Base-by-base conservation (phyloP, 2,797 vertebrate species). In the Pipistrellus kuhlii region DNA sequence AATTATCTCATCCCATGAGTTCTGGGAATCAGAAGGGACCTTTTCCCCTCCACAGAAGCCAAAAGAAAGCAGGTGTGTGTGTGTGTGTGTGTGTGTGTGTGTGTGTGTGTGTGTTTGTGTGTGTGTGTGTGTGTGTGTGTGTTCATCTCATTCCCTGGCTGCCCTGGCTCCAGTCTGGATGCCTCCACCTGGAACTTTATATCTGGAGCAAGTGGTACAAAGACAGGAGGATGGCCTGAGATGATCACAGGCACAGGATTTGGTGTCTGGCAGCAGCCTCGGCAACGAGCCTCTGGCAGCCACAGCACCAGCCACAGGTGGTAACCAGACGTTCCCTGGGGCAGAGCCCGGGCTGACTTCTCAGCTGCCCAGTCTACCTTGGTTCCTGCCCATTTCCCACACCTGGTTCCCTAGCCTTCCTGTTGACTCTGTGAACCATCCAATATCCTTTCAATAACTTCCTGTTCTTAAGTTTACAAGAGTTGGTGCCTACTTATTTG, bases 351-450 rank as follows among this genome's bases (percentile, higher is more conserved):
- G 35, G 13, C 53, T 88, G 38, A 78, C 59, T 55, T 68, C 87
- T 90, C 35, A 75, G 85, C 84, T 81, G 73, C 53, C 53, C 48
- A 15, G 51, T 62, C 75, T 66, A 64, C 62, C 21, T 85, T 71
- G 15, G 32, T 85, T 94, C 89, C 82, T 85, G 80, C 20, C 55
- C 90, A 62, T 91, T 89, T 93, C 57, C 73, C 73, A 88, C 35
- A 5, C 76, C 91, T 84, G 66, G 27, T n/a, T 83, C 84, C 85
- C 71, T 44, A 44, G 41, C n/a, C 55, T 81, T 96, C 89, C 83
- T 96, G 77, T 94, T 72, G 66, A 71, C 71, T 66, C 86, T 73
- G 25, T 46, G 59, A 91, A 68, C 84, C 41, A 89, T 6, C 85
- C 85, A 62, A 71, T 71, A 73, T 21, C 53, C 62, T 86, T 88